Evolutionary conservation across 30 jellyfish, hydroid and myxozoan genomes (phyloP), one percentile per base, ranked within the genome.

Genomic region (Hydractinia symbiolongicarpus): DNA sequence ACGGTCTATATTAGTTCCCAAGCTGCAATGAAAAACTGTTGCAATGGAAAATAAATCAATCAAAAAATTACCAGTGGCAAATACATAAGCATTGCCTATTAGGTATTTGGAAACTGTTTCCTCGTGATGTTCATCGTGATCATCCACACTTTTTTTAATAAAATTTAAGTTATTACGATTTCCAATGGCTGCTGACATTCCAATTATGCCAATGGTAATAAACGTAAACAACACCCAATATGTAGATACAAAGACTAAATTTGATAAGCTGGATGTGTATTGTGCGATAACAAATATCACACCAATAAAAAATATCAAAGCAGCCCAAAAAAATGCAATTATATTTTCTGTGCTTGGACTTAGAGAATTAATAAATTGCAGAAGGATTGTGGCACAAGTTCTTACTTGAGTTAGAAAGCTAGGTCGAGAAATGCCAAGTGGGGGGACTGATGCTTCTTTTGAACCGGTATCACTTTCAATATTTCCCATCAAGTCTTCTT

Each of bases 11-110:
- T 21, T 74, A 17, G 13, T 67, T 8, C 8, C n/a, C 51, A 74
- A 13, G 15, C 83, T 67, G 19, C 83, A 74, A 74, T 74, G 83
- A 55, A 74, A 74, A 5, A 51, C 83, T 9, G 70, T 30, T 9
- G 66, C 83, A 30, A 74, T 74, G 21, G 83, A 74, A 55, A 74
- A 74, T 67, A 74, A 49, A 55, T 74, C 83, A 66, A 50, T 11
- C 54, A 50, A 74, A 11, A 74, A 10, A 74, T 74, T 74, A 9
- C 83, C 83, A 51, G 67, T 55, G 11, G 83, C 67, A 74, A 74
- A 74, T 30, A 74, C 66, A 50, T 74, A 74, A 4, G 83, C 83
- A 74, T 58, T 50, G 4, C 83, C 68, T 11, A 74, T 74, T 44
- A 74, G 21, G 20, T 74, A 17, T 10, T 74, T 74, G 1, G 83